A percentile compares a stretch with the other conserved stretches of the same genome.
Conservation (phyloP, 1,140 invertebrate genomes). For the Orchesella cincta region DNA sequence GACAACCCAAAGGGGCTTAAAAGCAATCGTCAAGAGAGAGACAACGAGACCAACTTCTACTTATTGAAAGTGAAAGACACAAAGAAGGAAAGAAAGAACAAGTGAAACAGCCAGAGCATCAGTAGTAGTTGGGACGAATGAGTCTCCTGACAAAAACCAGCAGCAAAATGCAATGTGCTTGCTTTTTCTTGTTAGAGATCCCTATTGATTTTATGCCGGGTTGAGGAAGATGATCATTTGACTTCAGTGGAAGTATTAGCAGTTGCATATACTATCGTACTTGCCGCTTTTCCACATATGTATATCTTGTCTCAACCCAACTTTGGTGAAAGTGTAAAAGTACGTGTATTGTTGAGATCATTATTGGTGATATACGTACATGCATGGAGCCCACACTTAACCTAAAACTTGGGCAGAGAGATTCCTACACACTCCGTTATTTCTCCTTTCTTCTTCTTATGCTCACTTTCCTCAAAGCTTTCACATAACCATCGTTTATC, state of each 20-base stretch:
- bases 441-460: neutral
- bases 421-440: too few relatives aligned
- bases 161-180: neutral
- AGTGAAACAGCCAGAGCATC: neutral
- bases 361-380: too few relatives aligned
- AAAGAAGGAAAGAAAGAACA: neutral
- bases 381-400: too few relatives aligned
- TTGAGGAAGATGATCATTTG: slow-evolving; percentile 41
- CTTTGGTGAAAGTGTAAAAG: too few relatives aligned
- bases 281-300: too few relatives aligned
- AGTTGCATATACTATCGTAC: too few relatives aligned
- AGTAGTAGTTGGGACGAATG: neutral
- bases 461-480: neutral
- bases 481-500: neutral
- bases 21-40: slow-evolving; percentile 24
- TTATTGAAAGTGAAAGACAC: neutral
- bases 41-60: too few relatives aligned
- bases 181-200: slow-evolving; percentile 12
- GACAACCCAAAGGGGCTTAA: slow-evolving; percentile 23
- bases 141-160: slow-evolving; percentile 9
- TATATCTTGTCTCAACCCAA: too few relatives aligned
- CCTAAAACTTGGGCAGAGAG: too few relatives aligned
- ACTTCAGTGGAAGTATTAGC: slow-evolving; percentile 23
- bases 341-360: too few relatives aligned
- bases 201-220: slow-evolving; percentile 40